These are phyloP conservation scores for Chloromyia formosa DNA, from an alignment of 2,888 invertebrate species.

Conservation along the genomic window DNA sequence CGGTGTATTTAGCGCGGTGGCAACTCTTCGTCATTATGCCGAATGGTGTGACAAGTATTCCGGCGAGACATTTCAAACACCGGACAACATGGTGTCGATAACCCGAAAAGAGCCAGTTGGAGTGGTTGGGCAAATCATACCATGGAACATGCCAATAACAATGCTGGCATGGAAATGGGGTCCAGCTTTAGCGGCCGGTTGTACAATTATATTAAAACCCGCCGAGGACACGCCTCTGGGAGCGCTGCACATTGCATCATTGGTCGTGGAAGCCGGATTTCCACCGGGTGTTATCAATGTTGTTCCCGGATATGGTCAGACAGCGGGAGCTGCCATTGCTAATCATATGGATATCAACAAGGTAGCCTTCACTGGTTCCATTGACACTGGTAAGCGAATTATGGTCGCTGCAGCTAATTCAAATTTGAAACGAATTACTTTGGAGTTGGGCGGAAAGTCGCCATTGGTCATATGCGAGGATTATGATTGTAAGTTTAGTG, in stretches of 20 bases:
- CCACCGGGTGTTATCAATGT: slow-evolving; percentile 83
- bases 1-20: not conserved
- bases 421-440: slow-evolving; percentile 82
- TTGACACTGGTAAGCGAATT: slow-evolving; percentile 65
- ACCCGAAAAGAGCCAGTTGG: slow-evolving; percentile 79
- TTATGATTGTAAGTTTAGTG: slow-evolving; percentile 70
- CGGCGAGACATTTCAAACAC: slow-evolving; percentile 84
- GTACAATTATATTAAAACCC: slow-evolving; percentile 82
- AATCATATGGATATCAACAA: slow-evolving; percentile 76
- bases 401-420: slow-evolving; percentile 74
- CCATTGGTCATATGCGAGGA: slow-evolving; percentile 86
- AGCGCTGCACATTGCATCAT: slow-evolving; percentile 76
- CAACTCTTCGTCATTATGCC: slow-evolving; percentile 69
- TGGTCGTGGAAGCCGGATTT: slow-evolving; percentile 81
- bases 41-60: slow-evolving; percentile 89
- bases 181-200: slow-evolving; percentile 71
- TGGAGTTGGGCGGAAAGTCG: slow-evolving; percentile 91
- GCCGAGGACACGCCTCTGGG: slow-evolving; percentile 87
- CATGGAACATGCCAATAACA: slow-evolving; percentile 85
- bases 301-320: slow-evolving; percentile 76
- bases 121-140: slow-evolving; percentile 82
- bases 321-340: slow-evolving; percentile 77
- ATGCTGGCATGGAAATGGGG: slow-evolving; percentile 87
- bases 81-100: slow-evolving; percentile 73
- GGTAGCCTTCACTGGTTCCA: slow-evolving; percentile 83